These are phyloP conservation scores for Scomber japonicus DNA, from an alignment of 2,113 vertebrate genomes.

Conservation along the genomic window DNA sequence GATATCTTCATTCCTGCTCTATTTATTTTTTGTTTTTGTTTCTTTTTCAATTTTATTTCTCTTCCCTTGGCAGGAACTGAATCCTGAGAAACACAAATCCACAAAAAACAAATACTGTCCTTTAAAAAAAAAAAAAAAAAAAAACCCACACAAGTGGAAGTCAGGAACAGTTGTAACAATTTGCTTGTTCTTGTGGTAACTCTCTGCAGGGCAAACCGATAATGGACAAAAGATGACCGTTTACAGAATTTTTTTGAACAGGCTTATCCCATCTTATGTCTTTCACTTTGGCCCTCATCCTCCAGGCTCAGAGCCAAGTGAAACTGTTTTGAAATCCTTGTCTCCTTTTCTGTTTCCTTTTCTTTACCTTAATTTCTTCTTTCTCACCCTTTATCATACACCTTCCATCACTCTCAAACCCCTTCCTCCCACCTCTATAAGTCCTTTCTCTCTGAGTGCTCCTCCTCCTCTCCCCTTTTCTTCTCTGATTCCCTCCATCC, in stretches of 20 bases:
- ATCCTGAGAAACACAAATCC: constrained; percentile 58
- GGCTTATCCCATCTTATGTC: not conserved
- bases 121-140: not conserved
- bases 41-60: constrained; percentile 41
- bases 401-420: not conserved
- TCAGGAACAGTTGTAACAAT: constrained; percentile 27
- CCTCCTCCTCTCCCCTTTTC: constrained; percentile 16
- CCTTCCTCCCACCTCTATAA: not conserved
- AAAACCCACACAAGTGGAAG: constrained; percentile 52
- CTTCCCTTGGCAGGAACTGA: constrained; percentile 40
- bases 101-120: constrained; percentile 65
- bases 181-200: constrained; percentile 34
- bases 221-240: constrained; percentile 40
- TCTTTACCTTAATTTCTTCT: not conserved
- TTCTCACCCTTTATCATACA: not conserved
- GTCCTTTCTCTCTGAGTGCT: constrained; percentile 4
- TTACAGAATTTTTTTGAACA: constrained; percentile 29
- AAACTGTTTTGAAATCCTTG: constrained; percentile 44
- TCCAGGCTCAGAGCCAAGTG: constrained; percentile 32
- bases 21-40: constrained; percentile 63
- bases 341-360: not conserved
- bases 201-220: constrained; percentile 43
- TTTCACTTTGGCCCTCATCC: constrained; percentile 35
- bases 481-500: constrained; percentile 20
- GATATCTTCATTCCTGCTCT: constrained; percentile 54